Conservation (phyloP, 2,797 vertebrate species). For the Tokudaia muenninki region DNA sequence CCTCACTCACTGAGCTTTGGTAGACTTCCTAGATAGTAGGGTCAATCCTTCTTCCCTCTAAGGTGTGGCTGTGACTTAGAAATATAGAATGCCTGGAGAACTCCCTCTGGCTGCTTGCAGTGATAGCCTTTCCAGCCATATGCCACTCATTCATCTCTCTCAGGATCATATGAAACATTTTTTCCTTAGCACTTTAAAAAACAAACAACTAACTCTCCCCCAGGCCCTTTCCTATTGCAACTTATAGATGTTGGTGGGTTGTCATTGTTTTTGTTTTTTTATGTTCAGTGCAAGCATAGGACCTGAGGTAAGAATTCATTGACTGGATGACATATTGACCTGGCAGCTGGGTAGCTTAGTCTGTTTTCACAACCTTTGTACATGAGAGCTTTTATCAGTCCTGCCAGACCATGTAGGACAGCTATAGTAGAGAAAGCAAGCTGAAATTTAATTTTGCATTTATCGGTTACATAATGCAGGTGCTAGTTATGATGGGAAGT, state of each 20-base stretch:
- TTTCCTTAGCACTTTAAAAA: not conserved
- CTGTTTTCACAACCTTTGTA: not conserved
- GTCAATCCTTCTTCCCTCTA: not conserved
- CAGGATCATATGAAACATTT: not conserved
- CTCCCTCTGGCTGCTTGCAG: not conserved
- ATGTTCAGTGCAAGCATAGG: not conserved
- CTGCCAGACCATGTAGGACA: not conserved
- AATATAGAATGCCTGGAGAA: not conserved
- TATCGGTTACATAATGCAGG: not conserved
- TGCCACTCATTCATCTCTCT: not conserved
- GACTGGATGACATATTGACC: not conserved
- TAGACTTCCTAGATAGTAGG: not conserved
- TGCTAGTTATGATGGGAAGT: not conserved
- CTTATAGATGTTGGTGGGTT: not conserved
- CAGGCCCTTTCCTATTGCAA: not conserved
- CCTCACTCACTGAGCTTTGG: not conserved
- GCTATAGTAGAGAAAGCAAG: not conserved
- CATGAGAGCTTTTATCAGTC: not conserved
- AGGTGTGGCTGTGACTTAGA: not conserved
- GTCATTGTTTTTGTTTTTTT: not conserved
- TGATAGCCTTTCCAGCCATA: not conserved
- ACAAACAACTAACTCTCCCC: not conserved
- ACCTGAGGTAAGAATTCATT: not conserved
- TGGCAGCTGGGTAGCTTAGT: not conserved
- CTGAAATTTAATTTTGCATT: not conserved